Percentiles rank a stretch among this genome's conserved stretches.
Evolutionary conservation across 2,888 invertebrate species (phyloP).

Genomic region (Mythimna vitellina): DNA sequence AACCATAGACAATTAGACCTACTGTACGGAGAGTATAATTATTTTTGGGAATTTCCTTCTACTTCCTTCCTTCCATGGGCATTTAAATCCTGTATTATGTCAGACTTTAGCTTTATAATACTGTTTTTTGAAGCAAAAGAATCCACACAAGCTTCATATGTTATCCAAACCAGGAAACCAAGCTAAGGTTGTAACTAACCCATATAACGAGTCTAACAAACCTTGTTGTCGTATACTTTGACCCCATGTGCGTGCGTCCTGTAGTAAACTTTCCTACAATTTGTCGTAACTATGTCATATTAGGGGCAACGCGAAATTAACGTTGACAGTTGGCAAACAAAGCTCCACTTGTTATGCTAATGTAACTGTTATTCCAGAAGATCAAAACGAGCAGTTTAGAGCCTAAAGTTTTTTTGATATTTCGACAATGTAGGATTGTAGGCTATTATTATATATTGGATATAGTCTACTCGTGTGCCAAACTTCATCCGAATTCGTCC

Average conservation of each 20-base stretch:
- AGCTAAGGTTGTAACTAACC: constrained; percentile 37
- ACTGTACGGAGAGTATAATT: too few relatives aligned
- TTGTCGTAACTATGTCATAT: constrained; percentile 17
- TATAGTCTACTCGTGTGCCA: too few relatives aligned
- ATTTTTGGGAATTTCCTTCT: too few relatives aligned
- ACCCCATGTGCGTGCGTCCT: constrained; percentile 38
- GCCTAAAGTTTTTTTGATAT: background rate
- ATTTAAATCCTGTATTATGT: too few relatives aligned
- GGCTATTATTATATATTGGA: too few relatives aligned
- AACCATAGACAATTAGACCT: too few relatives aligned
- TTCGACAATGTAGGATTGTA: too few relatives aligned
- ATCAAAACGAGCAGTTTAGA: background rate
- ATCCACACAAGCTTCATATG: constrained; percentile 23
- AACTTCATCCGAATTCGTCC: too few relatives aligned
- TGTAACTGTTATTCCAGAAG: constrained; percentile 3
- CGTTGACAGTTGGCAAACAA: constrained; percentile 54
- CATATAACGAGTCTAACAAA: constrained; percentile 51
- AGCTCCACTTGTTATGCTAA: constrained; percentile 29
- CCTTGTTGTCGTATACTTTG: constrained; percentile 35
- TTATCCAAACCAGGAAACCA: constrained; percentile 42
- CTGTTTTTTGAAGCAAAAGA: background rate
- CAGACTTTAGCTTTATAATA: too few relatives aligned
- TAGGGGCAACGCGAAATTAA: constrained; percentile 46
- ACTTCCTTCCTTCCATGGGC: too few relatives aligned
- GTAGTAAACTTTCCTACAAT: constrained; percentile 31